Conservation (phyloP, 1,140 invertebrate genomes). For the Heliconius hermathena region DNA sequence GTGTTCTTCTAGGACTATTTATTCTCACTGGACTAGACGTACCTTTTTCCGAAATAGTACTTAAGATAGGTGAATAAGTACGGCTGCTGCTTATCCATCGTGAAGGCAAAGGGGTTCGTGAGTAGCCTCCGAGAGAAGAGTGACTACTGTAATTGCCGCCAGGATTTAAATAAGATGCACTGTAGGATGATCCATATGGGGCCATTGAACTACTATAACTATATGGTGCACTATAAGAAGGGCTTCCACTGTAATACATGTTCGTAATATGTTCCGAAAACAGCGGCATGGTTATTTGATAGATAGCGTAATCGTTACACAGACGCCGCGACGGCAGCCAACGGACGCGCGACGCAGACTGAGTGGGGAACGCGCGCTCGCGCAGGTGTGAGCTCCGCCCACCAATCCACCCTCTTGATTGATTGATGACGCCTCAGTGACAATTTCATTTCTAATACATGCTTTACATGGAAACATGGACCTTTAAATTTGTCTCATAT, state of each 20-base stretch:
- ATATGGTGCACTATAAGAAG: constrained; percentile 65
- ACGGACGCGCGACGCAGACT: constrained; percentile 61
- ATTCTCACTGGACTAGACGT: constrained; percentile 69
- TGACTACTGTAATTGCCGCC: constrained; percentile 83
- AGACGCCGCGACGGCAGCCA: constrained; percentile 45
- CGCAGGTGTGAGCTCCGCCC: constrained; percentile 64
- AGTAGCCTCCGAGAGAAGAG: constrained; percentile 79
- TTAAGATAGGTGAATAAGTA: constrained; percentile 87
- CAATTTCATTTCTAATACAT: constrained; percentile 22
- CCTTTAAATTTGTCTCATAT: background rate
- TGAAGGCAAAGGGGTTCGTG: constrained; percentile 63
- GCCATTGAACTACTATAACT: constrained; percentile 62
- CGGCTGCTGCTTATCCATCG: constrained; percentile 67
- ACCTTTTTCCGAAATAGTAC: constrained; percentile 87
- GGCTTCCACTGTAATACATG: constrained; percentile 81
- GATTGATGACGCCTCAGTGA: constrained; percentile 64
- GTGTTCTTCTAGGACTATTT: constrained; percentile 69
- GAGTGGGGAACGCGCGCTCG: constrained; percentile 44
- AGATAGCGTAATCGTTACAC: constrained; percentile 19
- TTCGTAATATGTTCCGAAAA: constrained; percentile 82
- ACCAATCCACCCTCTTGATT: constrained; percentile 61
- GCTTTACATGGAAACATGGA: background rate
- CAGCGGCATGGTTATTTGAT: constrained; percentile 79
- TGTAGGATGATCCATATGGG: constrained; percentile 70
- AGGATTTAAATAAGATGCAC: constrained; percentile 76